Base-by-base conservation (phyloP, 2,888 invertebrate species). In the Mellilla xanthometata region DNA sequence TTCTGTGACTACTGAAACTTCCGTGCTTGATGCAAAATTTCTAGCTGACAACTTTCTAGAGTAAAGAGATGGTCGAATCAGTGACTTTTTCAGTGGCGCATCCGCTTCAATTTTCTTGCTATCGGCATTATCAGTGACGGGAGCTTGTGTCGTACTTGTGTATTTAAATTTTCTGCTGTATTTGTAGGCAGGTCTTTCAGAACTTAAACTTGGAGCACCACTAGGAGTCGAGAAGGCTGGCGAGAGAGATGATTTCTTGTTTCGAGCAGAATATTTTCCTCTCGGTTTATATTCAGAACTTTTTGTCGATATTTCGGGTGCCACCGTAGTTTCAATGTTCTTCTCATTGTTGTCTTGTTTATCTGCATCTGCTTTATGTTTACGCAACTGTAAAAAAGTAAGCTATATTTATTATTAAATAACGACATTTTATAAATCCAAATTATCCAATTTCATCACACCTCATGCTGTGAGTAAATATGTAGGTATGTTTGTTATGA, bases 131-230 rank as follows among this genome's bases (percentile, higher is more conserved):
- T 76, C 76, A 30, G 45, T 45, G 43, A 59, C 69, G 2, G 82
- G 61, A 31, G 66, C 39, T 45, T 69, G 74, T 6, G 70, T 67
- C 8, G 76, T 74, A 12, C 80, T 72, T 12, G 74, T 70, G 9
- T 62, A 52, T 70, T 85, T 85, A 31, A 78, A 72, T 66, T 84
- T 88, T 65, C 87, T 77, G 39, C 58, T 85, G 50, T 72, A 88
- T 60, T 86, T 89, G 15, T 71, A 75, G 7, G 56, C 36, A 7
- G 67, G 59, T 57, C 72, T 81, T 59, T 76, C 75, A 1, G 73
- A 58, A 51, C 58, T 71, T 50, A 53, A 49, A 19, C 40, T 54
- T 34, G 39, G 45, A 13, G 54, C 45, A 12, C 60, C 48, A 30
- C 62, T 60, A 26, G 63, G 54, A 29, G 75, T 62, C 2, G 71